Conservation (phyloP, 2,888 invertebrate species). For the Macrosoma leucophasiata region DNA sequence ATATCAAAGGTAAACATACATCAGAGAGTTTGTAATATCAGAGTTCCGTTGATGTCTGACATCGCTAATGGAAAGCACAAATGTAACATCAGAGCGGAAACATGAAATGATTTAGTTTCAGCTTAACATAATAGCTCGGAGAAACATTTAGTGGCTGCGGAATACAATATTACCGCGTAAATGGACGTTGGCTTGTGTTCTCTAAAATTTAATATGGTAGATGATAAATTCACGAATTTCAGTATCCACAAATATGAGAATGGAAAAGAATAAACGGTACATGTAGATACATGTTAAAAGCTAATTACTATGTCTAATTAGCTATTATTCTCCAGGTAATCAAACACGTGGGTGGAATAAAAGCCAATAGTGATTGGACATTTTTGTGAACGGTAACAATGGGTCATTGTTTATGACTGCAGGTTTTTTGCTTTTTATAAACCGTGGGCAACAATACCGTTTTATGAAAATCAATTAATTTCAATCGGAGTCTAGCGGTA, state of each 20-base stretch:
- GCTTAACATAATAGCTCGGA: conserved; percentile 41
- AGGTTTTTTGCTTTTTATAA: conserved; percentile 22
- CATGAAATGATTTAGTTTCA: conserved; percentile 56
- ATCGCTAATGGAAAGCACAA: conserved; percentile 52
- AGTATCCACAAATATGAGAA: too few relatives aligned
- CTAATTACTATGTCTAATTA: too few relatives aligned
- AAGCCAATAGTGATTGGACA: conserved; percentile 53
- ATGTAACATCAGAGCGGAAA: conserved; percentile 53
- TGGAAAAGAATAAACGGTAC: too few relatives aligned
- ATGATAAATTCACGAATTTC: too few relatives aligned
- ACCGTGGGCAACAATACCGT: too few relatives aligned
- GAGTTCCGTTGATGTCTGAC: conserved; percentile 41
- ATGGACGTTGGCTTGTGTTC: conserved; percentile 7
- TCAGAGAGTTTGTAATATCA: conserved; percentile 53
- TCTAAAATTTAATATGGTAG: too few relatives aligned
- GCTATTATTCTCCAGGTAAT: too few relatives aligned
- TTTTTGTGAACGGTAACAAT: conserved; percentile 56
- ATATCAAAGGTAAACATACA: conserved; percentile 59
- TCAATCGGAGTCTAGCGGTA: too few relatives aligned
- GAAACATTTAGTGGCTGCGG: conserved; percentile 34
- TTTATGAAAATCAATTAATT: conserved; percentile 30
- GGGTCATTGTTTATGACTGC: conserved; percentile 61
- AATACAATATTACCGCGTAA: conserved; percentile 36
- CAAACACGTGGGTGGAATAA: conserved; percentile 59
- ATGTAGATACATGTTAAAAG: too few relatives aligned